A percentile compares a stretch with the other conserved stretches of the same genome.
These are phyloP conservation scores for Darevskia nairensis DNA, from an alignment of 2,797 vertebrate genomes.

Conservation along the genomic window DNA sequence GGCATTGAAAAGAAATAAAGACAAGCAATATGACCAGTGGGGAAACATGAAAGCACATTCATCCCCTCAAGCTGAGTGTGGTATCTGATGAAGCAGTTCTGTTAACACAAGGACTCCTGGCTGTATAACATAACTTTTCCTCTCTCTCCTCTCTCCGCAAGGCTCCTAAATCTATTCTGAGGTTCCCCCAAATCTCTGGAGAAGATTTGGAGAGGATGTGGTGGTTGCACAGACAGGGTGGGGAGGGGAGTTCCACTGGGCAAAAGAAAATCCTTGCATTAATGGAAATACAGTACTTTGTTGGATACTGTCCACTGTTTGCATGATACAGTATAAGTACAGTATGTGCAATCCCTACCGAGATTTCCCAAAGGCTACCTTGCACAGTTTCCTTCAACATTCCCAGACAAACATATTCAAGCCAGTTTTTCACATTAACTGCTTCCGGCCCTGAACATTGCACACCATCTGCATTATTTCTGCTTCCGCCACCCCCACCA, in stretches of 20 bases:
- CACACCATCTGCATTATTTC: background rate
- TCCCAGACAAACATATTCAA: slow-evolving; percentile 20
- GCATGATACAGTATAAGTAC: too few relatives aligned
- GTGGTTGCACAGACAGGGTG: too few relatives aligned
- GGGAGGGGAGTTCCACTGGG: too few relatives aligned
- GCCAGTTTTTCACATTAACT: background rate
- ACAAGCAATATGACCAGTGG: background rate
- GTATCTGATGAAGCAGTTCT: too few relatives aligned
- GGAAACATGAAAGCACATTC: background rate
- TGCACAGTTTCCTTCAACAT: background rate
- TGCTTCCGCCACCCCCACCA: background rate
- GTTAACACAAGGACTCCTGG: too few relatives aligned
- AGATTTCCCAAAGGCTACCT: background rate
- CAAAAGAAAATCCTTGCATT: background rate
- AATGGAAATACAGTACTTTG: too few relatives aligned
- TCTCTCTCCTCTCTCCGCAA: too few relatives aligned
- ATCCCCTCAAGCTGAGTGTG: background rate
- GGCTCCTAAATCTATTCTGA: too few relatives aligned
- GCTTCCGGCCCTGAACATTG: background rate
- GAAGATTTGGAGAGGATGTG: too few relatives aligned
- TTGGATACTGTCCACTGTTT: too few relatives aligned
- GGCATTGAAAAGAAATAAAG: rapidly evolving
- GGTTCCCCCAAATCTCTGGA: too few relatives aligned
- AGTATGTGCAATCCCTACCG: background rate
- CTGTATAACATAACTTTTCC: too few relatives aligned